Base-by-base conservation (phyloP, 2,888 invertebrate species). In the Mystacides longicornis region DNA sequence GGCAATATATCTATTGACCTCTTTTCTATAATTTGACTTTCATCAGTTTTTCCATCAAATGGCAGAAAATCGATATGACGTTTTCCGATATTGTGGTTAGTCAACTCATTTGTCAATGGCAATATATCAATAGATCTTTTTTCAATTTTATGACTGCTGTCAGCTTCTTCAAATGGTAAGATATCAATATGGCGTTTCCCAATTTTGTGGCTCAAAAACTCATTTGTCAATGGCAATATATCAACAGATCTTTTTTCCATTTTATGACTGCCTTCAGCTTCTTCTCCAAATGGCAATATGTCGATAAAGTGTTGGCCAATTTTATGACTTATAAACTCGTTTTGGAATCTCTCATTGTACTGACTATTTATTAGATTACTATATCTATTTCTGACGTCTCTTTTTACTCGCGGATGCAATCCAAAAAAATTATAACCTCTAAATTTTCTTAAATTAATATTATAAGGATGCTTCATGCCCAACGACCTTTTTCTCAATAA, bases 371-470 rank as follows among this genome's bases (percentile, higher is more conserved):
- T 27, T 27, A 5, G 5, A 27, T 27, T 27, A 5, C 7, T 7
- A 19, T 7, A 48, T 55, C 45, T 58, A 55, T 52, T 55, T 52
- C 51, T 55, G 23, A 45, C 37, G 37, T 58, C 58, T 50, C 55
- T 58, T 52, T 55, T 55, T 23, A 52, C 52, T 46, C 58, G 37
- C 51, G 57, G 54, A 45, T 52, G 57, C 57, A 57, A 57, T 33
- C 57, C 57, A 57, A 57, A 57, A 57, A 57, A 54, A 52, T 55
- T 33, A 52, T 57, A 57, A 2, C 57, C 57, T 18, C 27, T 48
- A 45, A 9, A 51, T 49, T 47, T 43, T 52, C 52, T 51, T n/a
- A 46, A 48, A 19, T 27, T 37, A 2, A 42, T 48, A 11, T 23
- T 52, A n/a, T 49, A 49, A 7, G 56, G 56, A 14, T 49, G 48